Evolutionary conservation across 1,140 invertebrate species (phyloP).

Genomic region (Leptopilina clavipes): DNA sequence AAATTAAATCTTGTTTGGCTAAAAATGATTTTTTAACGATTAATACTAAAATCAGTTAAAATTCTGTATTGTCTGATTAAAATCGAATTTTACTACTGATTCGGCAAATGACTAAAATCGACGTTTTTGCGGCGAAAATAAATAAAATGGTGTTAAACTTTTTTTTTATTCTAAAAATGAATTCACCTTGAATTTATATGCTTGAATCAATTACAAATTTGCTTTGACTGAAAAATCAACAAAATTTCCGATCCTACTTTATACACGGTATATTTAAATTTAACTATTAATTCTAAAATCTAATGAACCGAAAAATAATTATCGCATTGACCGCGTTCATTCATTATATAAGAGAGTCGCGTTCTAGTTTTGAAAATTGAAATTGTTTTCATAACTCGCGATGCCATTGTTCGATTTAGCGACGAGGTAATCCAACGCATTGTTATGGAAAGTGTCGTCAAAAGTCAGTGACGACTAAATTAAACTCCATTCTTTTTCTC

Average conservation of each 20-base stretch:
- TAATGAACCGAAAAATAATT: not conserved
- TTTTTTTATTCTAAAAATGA: too few relatives aligned
- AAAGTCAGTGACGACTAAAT: not conserved
- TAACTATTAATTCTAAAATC: not conserved
- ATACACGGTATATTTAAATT: not conserved
- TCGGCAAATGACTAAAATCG: too few relatives aligned
- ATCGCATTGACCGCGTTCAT: not conserved
- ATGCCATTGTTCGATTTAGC: not conserved
- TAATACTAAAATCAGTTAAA: too few relatives aligned
- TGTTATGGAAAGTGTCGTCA: slow-evolving; percentile 5
- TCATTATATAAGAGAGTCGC: not conserved
- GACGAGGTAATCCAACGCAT: not conserved
- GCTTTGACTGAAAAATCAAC: not conserved
- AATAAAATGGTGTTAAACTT: too few relatives aligned
- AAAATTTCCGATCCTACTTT: too few relatives aligned
- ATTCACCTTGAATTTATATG: too few relatives aligned
- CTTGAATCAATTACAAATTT: too few relatives aligned
- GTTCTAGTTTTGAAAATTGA: not conserved
- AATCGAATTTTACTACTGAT: too few relatives aligned
- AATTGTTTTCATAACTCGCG: slow-evolving; percentile 5
- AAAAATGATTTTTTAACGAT: too few relatives aligned
- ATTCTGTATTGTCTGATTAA: too few relatives aligned
- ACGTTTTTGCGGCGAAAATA: too few relatives aligned
- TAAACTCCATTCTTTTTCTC: not conserved
- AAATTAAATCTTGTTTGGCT: too few relatives aligned